phyloP scores from a whole-genome alignment of 2,888 invertebrate genomes.

The Oxytorus armatus region DNA sequence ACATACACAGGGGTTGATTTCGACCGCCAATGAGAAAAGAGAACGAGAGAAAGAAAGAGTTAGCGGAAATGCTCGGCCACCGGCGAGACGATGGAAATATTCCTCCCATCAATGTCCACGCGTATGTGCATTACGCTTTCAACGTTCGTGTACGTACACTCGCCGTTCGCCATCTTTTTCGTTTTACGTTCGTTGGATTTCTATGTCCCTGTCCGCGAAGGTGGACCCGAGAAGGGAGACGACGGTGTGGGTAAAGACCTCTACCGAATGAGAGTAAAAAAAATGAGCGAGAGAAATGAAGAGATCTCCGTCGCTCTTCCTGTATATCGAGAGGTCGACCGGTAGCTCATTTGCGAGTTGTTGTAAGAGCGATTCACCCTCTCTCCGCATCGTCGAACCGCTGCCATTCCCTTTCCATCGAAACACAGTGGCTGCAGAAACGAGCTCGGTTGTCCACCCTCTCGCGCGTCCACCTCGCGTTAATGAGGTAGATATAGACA shows the following conservation, averaged over 20 bases:
- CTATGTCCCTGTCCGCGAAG: constrained; percentile 24
- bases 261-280: constrained; percentile 24
- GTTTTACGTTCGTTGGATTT: constrained; percentile 45
- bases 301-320: constrained; percentile 38
- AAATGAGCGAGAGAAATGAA: constrained; percentile 36
- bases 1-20: background rate
- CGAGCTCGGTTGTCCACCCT: constrained; percentile 60
- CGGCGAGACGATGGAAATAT: constrained; percentile 51
- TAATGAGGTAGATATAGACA: constrained; percentile 67
- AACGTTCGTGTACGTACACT: background rate
- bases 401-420: constrained; percentile 16
- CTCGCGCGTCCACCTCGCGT: constrained; percentile 63
- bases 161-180: constrained; percentile 23
- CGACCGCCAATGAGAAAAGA: constrained; percentile 1
- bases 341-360: constrained; percentile 68
- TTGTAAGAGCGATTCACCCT: constrained; percentile 62
- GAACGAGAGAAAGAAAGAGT: background rate
- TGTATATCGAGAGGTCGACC: constrained; percentile 67
- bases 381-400: constrained; percentile 49
- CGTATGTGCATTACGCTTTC: background rate
- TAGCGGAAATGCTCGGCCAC: constrained; percentile 29
- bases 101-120: constrained; percentile 8
- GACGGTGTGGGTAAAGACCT: background rate
- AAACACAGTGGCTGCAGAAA: constrained; percentile 53
- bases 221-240: constrained; percentile 21